Evolutionary conservation across 2,113 vertebrate species (phyloP).

Genomic region (Patagioenas fasciata): DNA sequence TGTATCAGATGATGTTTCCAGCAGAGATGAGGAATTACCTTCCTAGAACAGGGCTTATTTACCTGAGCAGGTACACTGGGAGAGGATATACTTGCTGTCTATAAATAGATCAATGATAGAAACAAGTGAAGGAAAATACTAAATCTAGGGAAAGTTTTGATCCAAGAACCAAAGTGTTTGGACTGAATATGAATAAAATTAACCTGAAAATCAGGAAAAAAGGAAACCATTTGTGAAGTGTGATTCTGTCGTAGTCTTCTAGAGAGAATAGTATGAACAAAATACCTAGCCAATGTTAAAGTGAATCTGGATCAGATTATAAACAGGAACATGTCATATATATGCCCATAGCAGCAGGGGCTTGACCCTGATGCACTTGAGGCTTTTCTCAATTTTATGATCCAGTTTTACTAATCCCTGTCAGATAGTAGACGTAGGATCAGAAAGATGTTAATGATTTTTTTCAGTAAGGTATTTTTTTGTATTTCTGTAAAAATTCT

Average conservation of each 20-base stretch:
- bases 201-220: background rate
- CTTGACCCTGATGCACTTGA: background rate
- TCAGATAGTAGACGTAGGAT: background rate
- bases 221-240: background rate
- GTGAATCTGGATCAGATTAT: background rate
- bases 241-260: background rate
- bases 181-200: background rate
- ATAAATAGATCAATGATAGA: background rate
- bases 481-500: background rate
- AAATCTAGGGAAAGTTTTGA: background rate
- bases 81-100: background rate
- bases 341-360: background rate
- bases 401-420: background rate
- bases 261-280: background rate
- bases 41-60: background rate
- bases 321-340: background rate
- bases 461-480: background rate
- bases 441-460: background rate
- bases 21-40: constrained; percentile 26
- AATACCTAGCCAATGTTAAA: background rate
- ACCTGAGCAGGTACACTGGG: background rate
- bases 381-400: background rate
- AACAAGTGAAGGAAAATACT: background rate
- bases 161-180: background rate
- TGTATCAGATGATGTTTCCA: constrained; percentile 5